These are phyloP conservation scores for Lasioglossum malachurum DNA, from an alignment of 2,888 invertebrate species.

Conservation along the genomic window DNA sequence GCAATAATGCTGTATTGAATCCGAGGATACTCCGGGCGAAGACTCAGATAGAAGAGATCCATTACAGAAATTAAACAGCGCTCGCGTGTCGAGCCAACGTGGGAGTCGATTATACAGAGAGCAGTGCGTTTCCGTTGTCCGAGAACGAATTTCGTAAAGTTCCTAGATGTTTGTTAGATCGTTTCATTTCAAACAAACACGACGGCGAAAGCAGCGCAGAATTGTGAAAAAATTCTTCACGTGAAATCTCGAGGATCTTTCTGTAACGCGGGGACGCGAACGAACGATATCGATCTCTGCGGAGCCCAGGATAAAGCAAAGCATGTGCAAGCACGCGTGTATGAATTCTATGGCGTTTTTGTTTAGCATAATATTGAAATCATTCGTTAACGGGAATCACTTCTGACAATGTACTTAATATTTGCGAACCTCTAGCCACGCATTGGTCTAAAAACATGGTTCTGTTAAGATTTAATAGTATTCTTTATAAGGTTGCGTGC, in stretches of 20 bases:
- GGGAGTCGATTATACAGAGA: constrained; percentile 32
- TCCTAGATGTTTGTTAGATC: constrained; percentile 58
- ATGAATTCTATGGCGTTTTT: background rate
- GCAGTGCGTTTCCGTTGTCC: constrained; percentile 21
- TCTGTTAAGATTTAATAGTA: background rate
- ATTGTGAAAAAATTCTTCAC: background rate
- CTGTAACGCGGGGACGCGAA: background rate
- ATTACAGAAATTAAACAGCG: constrained; percentile 38
- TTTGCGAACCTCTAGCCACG: background rate
- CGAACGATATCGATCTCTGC: background rate
- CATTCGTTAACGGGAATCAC: background rate
- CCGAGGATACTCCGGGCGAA: background rate
- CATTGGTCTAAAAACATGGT: background rate
- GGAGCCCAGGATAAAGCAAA: background rate
- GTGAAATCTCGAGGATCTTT: background rate
- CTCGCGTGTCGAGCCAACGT: constrained; percentile 15
- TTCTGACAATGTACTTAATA: constrained; percentile 1
- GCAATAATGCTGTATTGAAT: constrained; percentile 92
- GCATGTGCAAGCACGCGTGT: background rate
- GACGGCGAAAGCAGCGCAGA: background rate
- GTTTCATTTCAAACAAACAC: background rate
- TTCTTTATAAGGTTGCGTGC: background rate
- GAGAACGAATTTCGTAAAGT: constrained; percentile 48
- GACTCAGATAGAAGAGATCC: constrained; percentile 32
- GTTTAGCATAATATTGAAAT: background rate